Evolutionary conservation across 2,113 vertebrate species (phyloP), one percentile per base, ranked within the genome.

Genomic region (Pelecanus crispus): DNA sequence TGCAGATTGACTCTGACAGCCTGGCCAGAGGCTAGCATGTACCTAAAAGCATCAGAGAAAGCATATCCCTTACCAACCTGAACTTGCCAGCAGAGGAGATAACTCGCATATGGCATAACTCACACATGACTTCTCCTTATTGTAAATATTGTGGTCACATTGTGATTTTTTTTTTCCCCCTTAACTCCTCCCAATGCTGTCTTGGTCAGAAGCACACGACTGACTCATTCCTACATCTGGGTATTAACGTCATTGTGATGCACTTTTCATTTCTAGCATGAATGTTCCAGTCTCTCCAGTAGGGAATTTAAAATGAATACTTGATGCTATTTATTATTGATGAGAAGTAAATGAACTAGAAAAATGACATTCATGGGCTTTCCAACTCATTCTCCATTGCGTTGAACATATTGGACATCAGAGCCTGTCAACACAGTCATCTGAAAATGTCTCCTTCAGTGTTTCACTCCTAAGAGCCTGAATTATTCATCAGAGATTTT

Each of bases 401-500:
- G 6, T 26, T 73, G 84, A 96, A 95, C 95, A 93, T 92, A 88
- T 94, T 97, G 96, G 93, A 92, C 93, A 90, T 94, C 89, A 90
- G 89, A 94, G 89, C 84, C 74, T 96, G 96, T 97, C 96, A 95
- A 66, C 86, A 61, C 42, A 95, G 96, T 94, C 66, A 94, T 91
- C 87, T 88, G 89, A 95, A 97, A 92, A 86, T 83, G 89, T 94
- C 71, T 95, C 49, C 84, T 95, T 80, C 67, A 86, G 45, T 62
- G 83, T 66, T 90, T 88, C 70, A n/a, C 55, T 92, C 65, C 50
- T 82, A 58, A 91, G 32, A 92, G 80, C 72, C 86, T 95, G 95
- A 92, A 96, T 96, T 94, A 96, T 95, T 96, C 91, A 94, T 94
- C 68, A 82, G 78, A 79, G 73, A 71, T 87, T 91, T 94, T 93